Percentiles rank a stretch among this genome's conserved stretches.
Evolutionary conservation across 2,113 vertebrate species (phyloP).

Genomic region (Gracilinanus agilis): DNA sequence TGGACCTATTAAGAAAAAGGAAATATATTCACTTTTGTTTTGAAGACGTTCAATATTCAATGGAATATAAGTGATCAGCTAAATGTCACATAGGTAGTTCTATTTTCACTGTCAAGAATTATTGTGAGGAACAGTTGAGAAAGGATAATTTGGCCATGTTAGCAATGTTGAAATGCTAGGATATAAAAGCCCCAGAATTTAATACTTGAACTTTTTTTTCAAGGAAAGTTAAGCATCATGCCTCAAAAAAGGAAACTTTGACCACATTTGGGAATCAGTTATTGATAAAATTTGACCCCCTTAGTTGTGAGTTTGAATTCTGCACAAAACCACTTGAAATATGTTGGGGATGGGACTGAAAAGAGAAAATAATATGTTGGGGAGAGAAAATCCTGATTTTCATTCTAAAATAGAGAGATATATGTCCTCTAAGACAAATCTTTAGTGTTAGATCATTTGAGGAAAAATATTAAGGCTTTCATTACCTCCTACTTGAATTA

Average conservation of each 20-base stretch:
- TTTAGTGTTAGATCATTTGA: too few relatives aligned
- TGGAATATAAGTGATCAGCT: constrained; percentile 1
- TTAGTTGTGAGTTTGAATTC: not conserved
- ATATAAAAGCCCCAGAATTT: not conserved
- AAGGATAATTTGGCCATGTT: not conserved
- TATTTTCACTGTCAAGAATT: not conserved
- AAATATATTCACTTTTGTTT: not conserved
- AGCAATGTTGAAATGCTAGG: not conserved
- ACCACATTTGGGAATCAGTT: not conserved
- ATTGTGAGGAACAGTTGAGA: not conserved
- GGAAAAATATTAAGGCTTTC: too few relatives aligned
- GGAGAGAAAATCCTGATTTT: not conserved
- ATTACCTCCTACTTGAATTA: not conserved
- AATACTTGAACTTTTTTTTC: not conserved
- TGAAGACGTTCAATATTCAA: not conserved
- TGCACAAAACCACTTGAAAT: not conserved
- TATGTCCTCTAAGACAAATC: not conserved
- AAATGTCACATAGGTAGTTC: not conserved
- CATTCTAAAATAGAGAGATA: not conserved
- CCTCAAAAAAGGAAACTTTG: not conserved
- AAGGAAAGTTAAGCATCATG: not conserved
- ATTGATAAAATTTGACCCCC: not conserved
- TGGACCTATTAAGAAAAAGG: not conserved
- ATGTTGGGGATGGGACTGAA: not conserved
- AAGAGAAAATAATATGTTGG: not conserved